A percentile compares a stretch with the other conserved stretches of the same genome.
Conservation (phyloP, 2,888 invertebrate species). For the Saturnia japonica region DNA sequence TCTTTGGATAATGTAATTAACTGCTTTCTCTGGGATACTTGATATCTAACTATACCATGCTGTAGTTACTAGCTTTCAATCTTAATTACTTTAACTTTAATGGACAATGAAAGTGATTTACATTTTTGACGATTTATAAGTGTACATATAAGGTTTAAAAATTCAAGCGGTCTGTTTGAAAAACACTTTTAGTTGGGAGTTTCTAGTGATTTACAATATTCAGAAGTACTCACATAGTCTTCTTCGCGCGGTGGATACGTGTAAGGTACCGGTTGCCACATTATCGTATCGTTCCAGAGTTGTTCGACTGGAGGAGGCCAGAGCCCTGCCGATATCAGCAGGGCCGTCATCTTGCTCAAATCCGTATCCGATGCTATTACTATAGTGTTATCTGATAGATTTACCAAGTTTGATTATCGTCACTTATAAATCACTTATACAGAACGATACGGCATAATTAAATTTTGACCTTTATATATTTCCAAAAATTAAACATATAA, state of each 20-base stretch:
- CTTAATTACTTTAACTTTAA: no score
- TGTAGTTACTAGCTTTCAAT: no score
- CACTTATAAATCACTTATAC: background rate
- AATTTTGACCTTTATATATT: background rate
- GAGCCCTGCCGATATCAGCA: slow-evolving; percentile 86
- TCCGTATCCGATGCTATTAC: slow-evolving; percentile 86
- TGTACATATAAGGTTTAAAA: background rate
- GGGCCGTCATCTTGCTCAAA: slow-evolving; percentile 88
- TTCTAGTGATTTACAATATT: background rate
- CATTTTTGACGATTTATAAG: no score
- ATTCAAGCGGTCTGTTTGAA: background rate
- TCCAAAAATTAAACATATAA: no score
- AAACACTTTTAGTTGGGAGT: background rate
- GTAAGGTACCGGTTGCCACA: slow-evolving; percentile 84
- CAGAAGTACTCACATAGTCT: slow-evolving; percentile 62
- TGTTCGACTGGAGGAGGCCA: slow-evolving; percentile 82
- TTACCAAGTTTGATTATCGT: background rate
- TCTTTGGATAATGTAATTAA: no score
- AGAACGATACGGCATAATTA: background rate
- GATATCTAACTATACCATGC: background rate
- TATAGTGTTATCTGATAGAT: slow-evolving; percentile 55
- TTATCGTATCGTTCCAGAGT: slow-evolving; percentile 79
- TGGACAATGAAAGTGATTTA: no score
- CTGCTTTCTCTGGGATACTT: no score
- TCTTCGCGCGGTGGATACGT: slow-evolving; percentile 61